Base-by-base conservation (phyloP, 2,888 invertebrate genomes). In the Archips xylosteana region DNA sequence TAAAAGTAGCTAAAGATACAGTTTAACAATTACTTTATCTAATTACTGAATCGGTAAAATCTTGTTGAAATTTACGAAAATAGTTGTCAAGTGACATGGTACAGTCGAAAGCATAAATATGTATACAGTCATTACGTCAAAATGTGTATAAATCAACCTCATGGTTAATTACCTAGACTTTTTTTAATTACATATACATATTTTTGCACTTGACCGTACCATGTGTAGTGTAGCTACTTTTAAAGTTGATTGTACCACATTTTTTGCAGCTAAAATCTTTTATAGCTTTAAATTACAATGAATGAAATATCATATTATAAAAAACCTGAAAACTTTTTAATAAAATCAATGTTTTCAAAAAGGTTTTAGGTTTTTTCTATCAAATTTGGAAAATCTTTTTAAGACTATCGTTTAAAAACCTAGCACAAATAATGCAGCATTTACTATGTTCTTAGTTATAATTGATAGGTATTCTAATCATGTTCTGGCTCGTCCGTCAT, bases 351-450 rank as follows among this genome's bases (percentile, higher is more conserved):
- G 12, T 12, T 45, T 12, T 12, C 12, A 45, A 45, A 10, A 45
- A 45, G 45, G 10, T 49, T 49, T 12, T 49, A n/a, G n/a, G 12
- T 49, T n/a, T 49, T 49, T 49, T 49, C 8, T 32, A 57, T 57
- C 12, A 54, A 54, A 32, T 32, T 57, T 57, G 32, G 12, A 3
- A 23, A 4, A 12, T 23, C 10, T 57, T 32, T 57, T 32, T 32
- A 57, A 32, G 12, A 32, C 6, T 57, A 23, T 23, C 2, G 0
- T 2, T 6, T 15, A n/a, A 51, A 23, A 6, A 10, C 32, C 32
- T 32, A 12, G 57, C 57, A 57, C 57, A 57, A 57, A 23, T 23
- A 57, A 57, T 3, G 32, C 57, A 32, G 57, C n/a, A 57, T 57
- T 32, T 32, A 32, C 49, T 49, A 49, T 6, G 13, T 49, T n/a